phyloP scores from a whole-genome alignment of 2,888 invertebrate genomes.

The Agrochola lychnidis region DNA sequence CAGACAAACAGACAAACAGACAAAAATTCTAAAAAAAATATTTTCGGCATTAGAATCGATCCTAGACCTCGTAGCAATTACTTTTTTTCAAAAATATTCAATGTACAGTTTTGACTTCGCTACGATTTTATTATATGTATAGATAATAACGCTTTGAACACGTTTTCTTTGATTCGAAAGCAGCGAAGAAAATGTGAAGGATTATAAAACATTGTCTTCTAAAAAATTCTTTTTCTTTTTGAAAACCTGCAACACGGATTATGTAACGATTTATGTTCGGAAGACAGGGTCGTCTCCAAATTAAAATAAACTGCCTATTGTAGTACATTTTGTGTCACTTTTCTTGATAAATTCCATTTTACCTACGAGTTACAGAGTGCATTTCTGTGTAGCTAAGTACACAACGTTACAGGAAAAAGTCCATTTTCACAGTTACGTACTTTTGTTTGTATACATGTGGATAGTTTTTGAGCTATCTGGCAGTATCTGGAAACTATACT shows the following conservation, averaged over 20 bases:
- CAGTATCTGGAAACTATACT: background rate
- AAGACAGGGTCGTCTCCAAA: conserved; percentile 41
- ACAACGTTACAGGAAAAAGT: background rate
- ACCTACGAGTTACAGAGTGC: conserved; percentile 36
- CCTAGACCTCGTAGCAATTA: too few species aligned
- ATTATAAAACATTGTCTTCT: conserved; percentile 12
- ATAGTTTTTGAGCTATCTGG: background rate
- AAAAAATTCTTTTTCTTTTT: conserved; percentile 16
- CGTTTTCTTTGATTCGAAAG: conserved; percentile 26
- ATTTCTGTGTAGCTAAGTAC: conserved; percentile 45
- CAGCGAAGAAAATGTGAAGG: background rate
- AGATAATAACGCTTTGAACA: conserved; percentile 23
- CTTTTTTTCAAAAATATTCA: too few species aligned
- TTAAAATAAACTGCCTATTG: conserved; percentile 45
- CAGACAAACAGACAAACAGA: too few species aligned
- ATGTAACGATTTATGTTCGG: conserved; percentile 42
- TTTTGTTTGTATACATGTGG: background rate
- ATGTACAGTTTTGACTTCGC: too few species aligned
- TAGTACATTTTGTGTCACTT: conserved; percentile 42
- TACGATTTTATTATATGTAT: too few species aligned
- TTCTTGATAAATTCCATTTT: conserved; percentile 37
- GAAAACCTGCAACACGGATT: background rate
- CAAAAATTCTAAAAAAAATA: too few species aligned
- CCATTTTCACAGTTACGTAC: conserved; percentile 18
- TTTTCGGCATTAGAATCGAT: too few species aligned